A percentile compares a stretch with the other conserved stretches of the same genome.
phyloP scores from a whole-genome alignment of 2,888 invertebrate species.

The Epinotia ramella region DNA sequence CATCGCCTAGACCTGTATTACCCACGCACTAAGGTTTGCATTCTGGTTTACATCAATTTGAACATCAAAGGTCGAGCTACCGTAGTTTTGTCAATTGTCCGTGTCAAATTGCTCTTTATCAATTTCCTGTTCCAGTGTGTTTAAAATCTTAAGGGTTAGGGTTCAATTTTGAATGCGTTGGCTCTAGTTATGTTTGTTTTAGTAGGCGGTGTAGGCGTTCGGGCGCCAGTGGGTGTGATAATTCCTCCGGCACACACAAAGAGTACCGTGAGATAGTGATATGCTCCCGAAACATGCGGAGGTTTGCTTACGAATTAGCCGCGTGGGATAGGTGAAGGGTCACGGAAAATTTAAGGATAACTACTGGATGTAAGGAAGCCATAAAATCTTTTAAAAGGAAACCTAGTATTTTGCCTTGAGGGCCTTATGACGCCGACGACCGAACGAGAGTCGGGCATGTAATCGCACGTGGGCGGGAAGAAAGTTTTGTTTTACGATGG shows the following conservation, averaged over 20 bases:
- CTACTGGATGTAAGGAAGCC: slow-evolving; percentile 55
- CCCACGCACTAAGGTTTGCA: slow-evolving; percentile 64
- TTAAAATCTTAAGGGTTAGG: slow-evolving; percentile 60
- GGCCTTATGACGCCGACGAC: slow-evolving; percentile 34
- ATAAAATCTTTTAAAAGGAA: slow-evolving; percentile 43
- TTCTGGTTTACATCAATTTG: slow-evolving; percentile 71
- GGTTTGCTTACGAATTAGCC: slow-evolving; percentile 75
- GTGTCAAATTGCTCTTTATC: slow-evolving; percentile 62
- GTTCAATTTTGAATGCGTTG: slow-evolving; percentile 64
- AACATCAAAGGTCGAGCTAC: slow-evolving; percentile 63
- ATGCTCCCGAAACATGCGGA: slow-evolving; percentile 74
- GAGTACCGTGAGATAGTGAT: slow-evolving; percentile 80
- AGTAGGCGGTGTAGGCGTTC: slow-evolving; percentile 68
- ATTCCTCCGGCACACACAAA: slow-evolving; percentile 79
- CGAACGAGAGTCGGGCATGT: slow-evolving; percentile 31
- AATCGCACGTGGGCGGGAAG: slow-evolving; percentile 44
- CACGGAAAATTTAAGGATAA: slow-evolving; percentile 52
- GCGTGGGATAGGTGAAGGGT: slow-evolving; percentile 83
- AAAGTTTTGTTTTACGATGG: slow-evolving; percentile 45
- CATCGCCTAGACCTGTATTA: slow-evolving; percentile 59
- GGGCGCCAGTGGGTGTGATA: slow-evolving; percentile 82
- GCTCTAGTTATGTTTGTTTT: slow-evolving; percentile 61
- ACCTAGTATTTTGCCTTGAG: slow-evolving; percentile 24
- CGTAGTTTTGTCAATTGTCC: slow-evolving; percentile 74
- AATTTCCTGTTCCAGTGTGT: slow-evolving; percentile 56